Evolutionary conservation across 2,113 vertebrate species (phyloP), one percentile per base, ranked within the genome.

Genomic region (Dermatemys mawii): DNA sequence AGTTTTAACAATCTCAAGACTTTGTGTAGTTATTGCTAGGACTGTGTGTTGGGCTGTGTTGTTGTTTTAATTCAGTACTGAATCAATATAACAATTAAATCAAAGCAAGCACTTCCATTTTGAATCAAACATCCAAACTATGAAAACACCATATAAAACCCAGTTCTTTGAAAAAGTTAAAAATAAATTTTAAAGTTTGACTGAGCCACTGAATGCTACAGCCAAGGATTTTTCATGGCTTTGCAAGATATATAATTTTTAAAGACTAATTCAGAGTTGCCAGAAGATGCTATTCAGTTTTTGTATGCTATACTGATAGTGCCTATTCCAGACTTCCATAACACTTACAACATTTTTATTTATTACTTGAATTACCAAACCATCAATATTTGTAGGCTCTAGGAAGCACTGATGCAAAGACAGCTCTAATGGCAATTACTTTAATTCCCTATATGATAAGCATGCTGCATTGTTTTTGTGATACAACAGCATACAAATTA

Each of bases 391-490:
- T 91, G 91, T 81, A 53, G 83, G n/a, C 35, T 55, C 38, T 54
- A 50, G 86, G 53, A 53, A 95, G 29, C 48, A 49, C 49, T 1
- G 1, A 67, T 1, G 0, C 4, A 88, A 75, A 44, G n/a, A 46
- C 24, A 80, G 26, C 2, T 50, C 3, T 8, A 93, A 75, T 0
- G 86, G 50, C 44, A 89, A 78, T 35, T 86, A 60, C 24, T 51
- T 17, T 90, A 78, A 83, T 87, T 55, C 49, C n/a, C 57, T 49
- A 8, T 46, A 78, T 93, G 88, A 48, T 44, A 78, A 91, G 22
- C 29, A 83, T 32, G 10, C 8, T 60, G 5, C 27, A 76, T 16
- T 85, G 57, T 35, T 49, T n/a, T 51, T 44, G 55, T 29, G 55
- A 32, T 81, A 35, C 81, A 87, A 11, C 0, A 83, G 21, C 2